Evolutionary conservation across 2,113 vertebrate species (phyloP), one percentile per base, ranked within the genome.

Genomic region (Oryzias woworae): DNA sequence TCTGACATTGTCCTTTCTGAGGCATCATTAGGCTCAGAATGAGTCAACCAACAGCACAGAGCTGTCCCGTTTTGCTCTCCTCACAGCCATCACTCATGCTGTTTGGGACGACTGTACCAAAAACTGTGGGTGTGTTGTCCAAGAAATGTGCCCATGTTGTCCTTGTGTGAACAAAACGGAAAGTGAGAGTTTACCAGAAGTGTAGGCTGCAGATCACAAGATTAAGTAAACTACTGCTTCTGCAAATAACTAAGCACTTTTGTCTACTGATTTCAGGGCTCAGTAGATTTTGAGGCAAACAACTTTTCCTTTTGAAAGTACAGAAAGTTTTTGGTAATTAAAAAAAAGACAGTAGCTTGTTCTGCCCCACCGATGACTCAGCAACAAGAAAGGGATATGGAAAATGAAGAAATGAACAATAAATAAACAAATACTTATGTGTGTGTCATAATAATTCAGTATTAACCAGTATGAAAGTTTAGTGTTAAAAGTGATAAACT

Each of bases 181-280:
- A 86, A 86, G 82, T 78, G 54, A 67, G 72, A 72, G n/a, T 82
- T 88, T 88, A 86, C 86, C 69, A 85, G 84, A 88, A 88, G 77
- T 77, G 84, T 82, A 44, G 80, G 76, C 31, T 65, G 82, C 55
- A 75, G 73, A 78, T 86, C 44, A 55, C 41, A 48, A 24, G 73
- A 79, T 76, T 64, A 70, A 44, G 71, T 44, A 75, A 73, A 73
- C 64, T 66, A 58, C 49, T 12, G 43, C 58, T 67, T 75, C 69
- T 60, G 45, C 50, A 74, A 59, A 77, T 57, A 81, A 73, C 53
- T 58, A 61, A 76, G 58, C 54, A 22, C 36, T 14, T 76, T 67
- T 57, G 10, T 75, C 64, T 61, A 51, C 5, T 28, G 48, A 62
- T 65, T 31, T 62, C 36, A 43, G 57, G 6, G 46, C 18, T 28